phyloP scores from a whole-genome alignment of 2,797 vertebrate genomes.

The Pseudotriccus pelzelni region DNA sequence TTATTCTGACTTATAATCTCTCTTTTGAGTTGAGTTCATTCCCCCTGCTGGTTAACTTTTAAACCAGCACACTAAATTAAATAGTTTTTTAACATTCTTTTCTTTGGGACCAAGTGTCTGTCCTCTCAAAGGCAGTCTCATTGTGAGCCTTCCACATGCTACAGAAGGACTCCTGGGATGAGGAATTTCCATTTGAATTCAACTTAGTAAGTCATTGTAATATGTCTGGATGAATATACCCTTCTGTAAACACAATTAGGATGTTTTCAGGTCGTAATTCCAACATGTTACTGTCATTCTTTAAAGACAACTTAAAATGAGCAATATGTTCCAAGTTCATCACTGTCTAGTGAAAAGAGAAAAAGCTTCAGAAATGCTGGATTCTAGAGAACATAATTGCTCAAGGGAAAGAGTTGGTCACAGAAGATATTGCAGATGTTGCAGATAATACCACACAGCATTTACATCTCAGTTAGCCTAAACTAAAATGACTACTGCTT shows the following conservation, averaged over 20 bases:
- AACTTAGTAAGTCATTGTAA: not conserved
- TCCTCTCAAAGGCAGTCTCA: accelerated
- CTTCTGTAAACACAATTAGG: not conserved
- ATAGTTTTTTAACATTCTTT: not conserved
- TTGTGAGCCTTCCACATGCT: not conserved
- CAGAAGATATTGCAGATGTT: not conserved
- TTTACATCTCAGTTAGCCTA: not conserved
- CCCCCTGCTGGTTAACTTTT: too few species aligned
- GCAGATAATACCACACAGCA: not conserved
- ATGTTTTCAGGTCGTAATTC: not conserved
- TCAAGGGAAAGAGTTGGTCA: not conserved
- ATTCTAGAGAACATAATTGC: not conserved
- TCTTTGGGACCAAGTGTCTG: not conserved
- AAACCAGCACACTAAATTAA: not conserved
- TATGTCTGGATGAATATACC: not conserved
- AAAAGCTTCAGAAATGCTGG: not conserved
- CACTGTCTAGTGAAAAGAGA: not conserved
- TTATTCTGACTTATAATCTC: too few species aligned
- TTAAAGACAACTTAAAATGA: not conserved
- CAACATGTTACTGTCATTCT: not conserved
- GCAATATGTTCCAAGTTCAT: not conserved
- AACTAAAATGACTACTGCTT: not conserved
- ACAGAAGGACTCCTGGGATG: not conserved
- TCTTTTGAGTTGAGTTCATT: too few species aligned
- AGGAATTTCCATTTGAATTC: not conserved